These are phyloP conservation scores for Drosophila infuscata DNA, from an alignment of 2,888 invertebrate genomes.

Conservation along the genomic window DNA sequence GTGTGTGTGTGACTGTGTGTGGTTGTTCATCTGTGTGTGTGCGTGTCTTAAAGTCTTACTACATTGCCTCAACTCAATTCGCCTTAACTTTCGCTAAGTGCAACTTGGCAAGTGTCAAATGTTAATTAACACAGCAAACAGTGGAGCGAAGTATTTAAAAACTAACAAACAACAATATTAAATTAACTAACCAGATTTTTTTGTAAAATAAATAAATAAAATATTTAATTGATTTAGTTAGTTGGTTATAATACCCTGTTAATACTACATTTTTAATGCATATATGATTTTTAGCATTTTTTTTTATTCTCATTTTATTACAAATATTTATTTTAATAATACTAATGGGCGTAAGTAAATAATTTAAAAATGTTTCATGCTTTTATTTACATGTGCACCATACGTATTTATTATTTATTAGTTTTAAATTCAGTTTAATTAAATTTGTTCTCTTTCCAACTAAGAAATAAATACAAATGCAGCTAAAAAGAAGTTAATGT, in stretches of 20 bases:
- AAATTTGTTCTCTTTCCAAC: too few relatives aligned
- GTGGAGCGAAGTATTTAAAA: neutral
- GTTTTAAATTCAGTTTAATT: neutral
- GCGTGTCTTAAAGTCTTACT: conserved; percentile 38
- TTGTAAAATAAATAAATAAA: neutral
- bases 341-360: neutral
- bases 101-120: conserved; percentile 24
- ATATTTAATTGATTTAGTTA: neutral
- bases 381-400: neutral
- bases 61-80: neutral
- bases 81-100: conserved; percentile 30
- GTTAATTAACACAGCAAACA: conserved; percentile 42
- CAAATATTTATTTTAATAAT: neutral
- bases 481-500: neutral
- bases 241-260: neutral
- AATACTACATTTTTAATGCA: neutral
- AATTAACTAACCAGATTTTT: neutral
- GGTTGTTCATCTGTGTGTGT: neutral
- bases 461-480: neutral
- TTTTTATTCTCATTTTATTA: neutral
- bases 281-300: neutral
- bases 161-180: neutral
- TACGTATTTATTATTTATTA: neutral
- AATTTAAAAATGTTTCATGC: accelerated
- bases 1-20: neutral